Evolutionary conservation across 2,888 invertebrate species (phyloP), one percentile per base, ranked within the genome.

Genomic region (Cataglyphis livida): DNA sequence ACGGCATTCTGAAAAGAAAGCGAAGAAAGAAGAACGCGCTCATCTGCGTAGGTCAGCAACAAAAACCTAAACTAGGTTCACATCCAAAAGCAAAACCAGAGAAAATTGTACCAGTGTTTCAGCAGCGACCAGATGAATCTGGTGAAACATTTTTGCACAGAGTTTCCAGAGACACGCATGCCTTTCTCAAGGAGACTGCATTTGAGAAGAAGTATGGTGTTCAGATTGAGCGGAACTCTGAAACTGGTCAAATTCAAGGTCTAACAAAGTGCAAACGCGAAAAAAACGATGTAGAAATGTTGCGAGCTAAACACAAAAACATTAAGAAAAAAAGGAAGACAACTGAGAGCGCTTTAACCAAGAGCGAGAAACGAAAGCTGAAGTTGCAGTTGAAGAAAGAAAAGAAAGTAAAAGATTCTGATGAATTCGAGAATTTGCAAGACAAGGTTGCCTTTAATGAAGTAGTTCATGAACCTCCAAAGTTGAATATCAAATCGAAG

Each of bases 401-500:
- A 59, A 94, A 95, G 91, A 93, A 95, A 90, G 76, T 92, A 70
- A 90, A 93, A 59, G 91, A 93, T 78, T 87, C 92, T 1, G 95
- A 95, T 54, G 96, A 96, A 73, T 96, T 96, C 91, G 95, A 94
- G 84, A 95, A 90, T 18, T 92, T 93, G 38, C 88, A 87, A 68
- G 98, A 98, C 94, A 95, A 95, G 66, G 95, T 98, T 32, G 93
- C 95, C 91, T 98, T 98, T 95, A 98, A 98, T 0, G 98, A 98
- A 92, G 95, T 96, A 71, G 96, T 95, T 3, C 96, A 97, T 94
- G 97, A 96, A 73, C 98, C 98, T 79, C 98, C 98, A 48, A 94
- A 95, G 74, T 95, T 98, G 57, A 95, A 93, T 59, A 93, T 95
- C 3, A 93, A 94, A 71, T 96, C 97, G 1, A 95, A 95, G 81